These are phyloP conservation scores for Drosophila persimilis DNA, from an alignment of 1,140 invertebrate genomes.

Conservation along the genomic window DNA sequence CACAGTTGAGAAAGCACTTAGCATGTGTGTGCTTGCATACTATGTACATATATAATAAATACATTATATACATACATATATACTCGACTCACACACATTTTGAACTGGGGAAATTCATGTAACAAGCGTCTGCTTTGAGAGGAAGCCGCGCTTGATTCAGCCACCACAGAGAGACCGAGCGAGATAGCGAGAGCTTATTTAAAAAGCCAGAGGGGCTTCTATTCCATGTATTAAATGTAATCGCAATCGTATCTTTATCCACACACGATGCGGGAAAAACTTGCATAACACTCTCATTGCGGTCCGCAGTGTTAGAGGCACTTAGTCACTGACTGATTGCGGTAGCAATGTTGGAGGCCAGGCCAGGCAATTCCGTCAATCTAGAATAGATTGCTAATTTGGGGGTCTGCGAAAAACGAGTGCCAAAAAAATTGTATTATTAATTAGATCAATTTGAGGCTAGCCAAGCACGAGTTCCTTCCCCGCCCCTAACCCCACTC, in stretches of 20 bases:
- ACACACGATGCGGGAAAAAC: constrained; percentile 16
- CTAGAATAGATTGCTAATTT: constrained; percentile 29
- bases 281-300: constrained; percentile 43
- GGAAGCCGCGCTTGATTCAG: constrained; percentile 7
- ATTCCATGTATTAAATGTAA: too few relatives aligned
- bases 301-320: constrained; percentile 16
- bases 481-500: constrained; percentile 29
- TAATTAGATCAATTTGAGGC: constrained; percentile 74
- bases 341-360: constrained; percentile 24
- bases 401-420: constrained; percentile 17
- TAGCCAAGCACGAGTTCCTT: constrained; percentile 53
- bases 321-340: constrained; percentile 48
- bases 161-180: neutral
- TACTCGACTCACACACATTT: too few relatives aligned
- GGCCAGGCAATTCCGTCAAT: constrained; percentile 8
- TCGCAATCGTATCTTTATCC: constrained; percentile 19
- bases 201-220: neutral
- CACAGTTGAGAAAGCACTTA: constrained; percentile 46
- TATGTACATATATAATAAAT: too few relatives aligned
- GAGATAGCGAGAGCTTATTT: constrained; percentile 5
- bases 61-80: too few relatives aligned
- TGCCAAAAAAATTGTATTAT: constrained; percentile 56
- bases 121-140: constrained; percentile 22
- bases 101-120: constrained; percentile 25
- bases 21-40: constrained; percentile 15